Percentiles rank a stretch among this genome's conserved stretches.
Evolutionary conservation across 2,797 vertebrate genomes (phyloP).

Genomic region (Oreonectes daqikongensis): DNA sequence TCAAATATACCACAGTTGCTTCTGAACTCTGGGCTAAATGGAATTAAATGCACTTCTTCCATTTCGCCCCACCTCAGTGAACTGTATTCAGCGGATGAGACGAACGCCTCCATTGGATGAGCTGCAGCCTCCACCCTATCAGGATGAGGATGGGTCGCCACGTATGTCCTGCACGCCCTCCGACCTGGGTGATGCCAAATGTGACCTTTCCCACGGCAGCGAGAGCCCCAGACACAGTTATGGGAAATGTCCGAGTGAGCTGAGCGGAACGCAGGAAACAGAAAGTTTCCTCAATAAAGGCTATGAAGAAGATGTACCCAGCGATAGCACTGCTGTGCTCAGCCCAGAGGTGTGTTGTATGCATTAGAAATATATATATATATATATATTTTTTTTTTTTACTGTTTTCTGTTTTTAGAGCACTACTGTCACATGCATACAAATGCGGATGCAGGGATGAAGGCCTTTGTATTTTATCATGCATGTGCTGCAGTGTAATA

Average conservation of each 20-base stretch:
- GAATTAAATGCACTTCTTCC: constrained; percentile 7
- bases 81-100: constrained; percentile 97
- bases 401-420: neutral
- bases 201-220: constrained; percentile 87
- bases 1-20: neutral
- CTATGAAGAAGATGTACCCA: constrained; percentile 94
- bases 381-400: no score
- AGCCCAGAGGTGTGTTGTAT: constrained; percentile 85
- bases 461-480: constrained; percentile 7
- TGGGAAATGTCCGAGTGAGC: constrained; percentile 89
- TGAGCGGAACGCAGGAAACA: constrained; percentile 84
- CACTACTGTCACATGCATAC: constrained; percentile 5
- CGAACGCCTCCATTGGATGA: constrained; percentile 93
- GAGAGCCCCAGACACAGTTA: constrained; percentile 91
- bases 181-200: constrained; percentile 90
- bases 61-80: constrained; percentile 73
- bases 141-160: constrained; percentile 93
- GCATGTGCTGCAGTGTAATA: neutral
- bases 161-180: constrained; percentile 92
- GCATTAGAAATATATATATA: neutral
- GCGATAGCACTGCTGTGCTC: constrained; percentile 94
- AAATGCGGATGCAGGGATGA: neutral
- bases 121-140: constrained; percentile 93
- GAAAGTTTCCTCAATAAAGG: constrained; percentile 94
- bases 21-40: neutral